phyloP scores from a whole-genome alignment of 2,888 invertebrate species.

The Leptinotarsa tumamoca region DNA sequence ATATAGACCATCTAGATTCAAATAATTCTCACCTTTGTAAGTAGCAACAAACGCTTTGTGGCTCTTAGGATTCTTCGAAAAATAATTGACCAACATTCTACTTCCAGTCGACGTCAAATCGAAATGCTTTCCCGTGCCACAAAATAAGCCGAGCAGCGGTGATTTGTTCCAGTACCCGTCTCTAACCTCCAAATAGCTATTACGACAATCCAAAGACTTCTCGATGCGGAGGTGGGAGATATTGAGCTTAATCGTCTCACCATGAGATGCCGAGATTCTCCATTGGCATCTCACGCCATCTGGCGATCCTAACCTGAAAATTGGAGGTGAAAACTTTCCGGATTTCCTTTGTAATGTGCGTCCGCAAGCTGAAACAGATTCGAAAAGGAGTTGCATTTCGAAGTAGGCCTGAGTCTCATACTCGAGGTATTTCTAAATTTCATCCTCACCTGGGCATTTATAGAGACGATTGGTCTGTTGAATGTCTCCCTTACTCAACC shows the following conservation, averaged over 20 bases:
- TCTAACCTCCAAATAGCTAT: slow-evolving; percentile 92
- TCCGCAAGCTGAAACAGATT: slow-evolving; percentile 81
- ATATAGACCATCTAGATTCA: too few species aligned
- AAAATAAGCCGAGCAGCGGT: slow-evolving; percentile 87
- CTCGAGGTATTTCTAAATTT: neutral
- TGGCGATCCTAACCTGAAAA: slow-evolving; percentile 59
- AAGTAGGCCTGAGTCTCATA: too few species aligned
- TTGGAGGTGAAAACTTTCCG: slow-evolving; percentile 82
- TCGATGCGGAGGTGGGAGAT: slow-evolving; percentile 91
- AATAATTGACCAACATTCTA: slow-evolving; percentile 90
- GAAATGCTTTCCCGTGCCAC: slow-evolving; percentile 81
- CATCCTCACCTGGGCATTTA: slow-evolving; percentile 87
- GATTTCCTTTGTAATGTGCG: slow-evolving; percentile 88
- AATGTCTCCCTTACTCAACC: slow-evolving; percentile 95
- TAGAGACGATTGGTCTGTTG: slow-evolving; percentile 96
- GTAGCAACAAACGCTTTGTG: slow-evolving; percentile 88
- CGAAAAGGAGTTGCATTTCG: too few species aligned
- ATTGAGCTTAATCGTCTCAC: slow-evolving; percentile 93
- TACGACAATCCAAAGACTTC: slow-evolving; percentile 87
- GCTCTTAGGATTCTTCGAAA: slow-evolving; percentile 77
- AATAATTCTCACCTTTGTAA: slow-evolving; percentile 80
- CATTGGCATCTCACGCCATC: slow-evolving; percentile 83
- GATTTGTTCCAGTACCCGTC: slow-evolving; percentile 97
- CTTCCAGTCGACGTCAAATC: slow-evolving; percentile 89
- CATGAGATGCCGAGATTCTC: slow-evolving; percentile 97